Base-by-base conservation (phyloP, 2,888 invertebrate species). In the Marronus borbonicus region DNA sequence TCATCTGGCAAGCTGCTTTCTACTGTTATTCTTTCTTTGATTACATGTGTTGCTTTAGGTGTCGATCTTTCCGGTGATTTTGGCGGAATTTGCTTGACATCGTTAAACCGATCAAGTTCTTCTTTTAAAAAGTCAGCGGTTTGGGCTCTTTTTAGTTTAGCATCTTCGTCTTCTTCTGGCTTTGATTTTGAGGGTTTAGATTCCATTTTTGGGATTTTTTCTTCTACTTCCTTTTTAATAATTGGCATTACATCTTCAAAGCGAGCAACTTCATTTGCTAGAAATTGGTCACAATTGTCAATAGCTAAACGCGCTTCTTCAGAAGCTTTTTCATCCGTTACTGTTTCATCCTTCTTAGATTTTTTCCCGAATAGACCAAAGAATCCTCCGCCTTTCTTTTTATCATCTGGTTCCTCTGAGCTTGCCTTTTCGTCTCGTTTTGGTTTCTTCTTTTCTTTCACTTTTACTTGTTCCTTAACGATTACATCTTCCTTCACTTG, bases 331-430 rank as follows among this genome's bases (percentile, higher is more conserved):
- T 69, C 36, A 49, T 72, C 77, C 10, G 28, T 31, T 24, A 3
- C 24, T 55, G 31, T 36, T 58, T 72, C 72, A 20, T 60, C 72
- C 36, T 83, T 81, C 75, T 83, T 82, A 1, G 81, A 55, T 77
- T 86, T 85, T 76, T 85, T 86, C 7, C 82, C 80, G 65, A 86
- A 85, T 17, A 83, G 68, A 24, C 85, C 84, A 55, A 82, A 80
- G n/a, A 82, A 78, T 39, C 80, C 44, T 44, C 44, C 80, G 10
- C 55, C 31, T 36, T 80, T 79, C 50, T 79, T 76, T 68, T 78
- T 76, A 1, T 66, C 76, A 31, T 60, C 39, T 12, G 44, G 10
- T 72, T 80, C 70, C 31, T 70, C 55, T n/a, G 4, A 14, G n/a
- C 36, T 58, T 31, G 44, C 44, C 12, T 8, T 36, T 36, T 55